phyloP scores from a whole-genome alignment of 2,888 invertebrate genomes.

The Scaptomyza polygonia region DNA sequence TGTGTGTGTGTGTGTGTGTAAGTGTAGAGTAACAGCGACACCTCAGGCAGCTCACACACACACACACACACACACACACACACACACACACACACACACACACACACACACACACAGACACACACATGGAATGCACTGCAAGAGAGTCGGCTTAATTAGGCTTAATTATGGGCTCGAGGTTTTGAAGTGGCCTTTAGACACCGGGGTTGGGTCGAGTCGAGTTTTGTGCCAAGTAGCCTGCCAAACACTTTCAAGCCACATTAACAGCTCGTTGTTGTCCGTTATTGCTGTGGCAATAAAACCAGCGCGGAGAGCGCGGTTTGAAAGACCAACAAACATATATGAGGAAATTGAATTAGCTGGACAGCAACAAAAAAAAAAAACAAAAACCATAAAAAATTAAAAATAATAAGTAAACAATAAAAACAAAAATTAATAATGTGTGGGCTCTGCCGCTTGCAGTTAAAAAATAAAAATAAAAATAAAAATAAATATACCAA shows the following conservation, averaged over 20 bases:
- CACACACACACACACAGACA: slow-evolving; percentile 23
- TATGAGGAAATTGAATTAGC: slow-evolving; percentile 55
- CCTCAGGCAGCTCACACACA: slow-evolving; percentile 39
- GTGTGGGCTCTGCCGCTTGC: slow-evolving; percentile 26
- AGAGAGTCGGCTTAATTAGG: slow-evolving; percentile 68
- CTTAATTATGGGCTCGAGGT: slow-evolving; percentile 68
- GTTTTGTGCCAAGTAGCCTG: slow-evolving; percentile 57
- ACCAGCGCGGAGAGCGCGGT: slow-evolving; percentile 17
- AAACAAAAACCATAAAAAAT: too few relatives aligned
- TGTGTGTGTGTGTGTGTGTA: slow-evolving; percentile 4
- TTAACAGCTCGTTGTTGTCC: slow-evolving; percentile 64
- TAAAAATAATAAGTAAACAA: not conserved
- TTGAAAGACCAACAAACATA: not conserved
- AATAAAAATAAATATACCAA: slow-evolving; percentile 1
- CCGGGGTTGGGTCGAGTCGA: slow-evolving; percentile 29
- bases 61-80: too few relatives aligned
- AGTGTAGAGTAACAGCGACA: slow-evolving; percentile 56
- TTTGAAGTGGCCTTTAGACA: not conserved
- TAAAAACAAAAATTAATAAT: slow-evolving; percentile 27
- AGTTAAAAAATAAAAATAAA: slow-evolving; percentile 7
- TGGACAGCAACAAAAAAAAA: not conserved
- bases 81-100: too few relatives aligned
- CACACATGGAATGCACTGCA: slow-evolving; percentile 4
- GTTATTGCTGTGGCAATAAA: slow-evolving; percentile 61
- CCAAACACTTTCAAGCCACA: slow-evolving; percentile 69